These are phyloP conservation scores for Drosophila conformis DNA, from an alignment of 2,888 invertebrate species.

Conservation along the genomic window DNA sequence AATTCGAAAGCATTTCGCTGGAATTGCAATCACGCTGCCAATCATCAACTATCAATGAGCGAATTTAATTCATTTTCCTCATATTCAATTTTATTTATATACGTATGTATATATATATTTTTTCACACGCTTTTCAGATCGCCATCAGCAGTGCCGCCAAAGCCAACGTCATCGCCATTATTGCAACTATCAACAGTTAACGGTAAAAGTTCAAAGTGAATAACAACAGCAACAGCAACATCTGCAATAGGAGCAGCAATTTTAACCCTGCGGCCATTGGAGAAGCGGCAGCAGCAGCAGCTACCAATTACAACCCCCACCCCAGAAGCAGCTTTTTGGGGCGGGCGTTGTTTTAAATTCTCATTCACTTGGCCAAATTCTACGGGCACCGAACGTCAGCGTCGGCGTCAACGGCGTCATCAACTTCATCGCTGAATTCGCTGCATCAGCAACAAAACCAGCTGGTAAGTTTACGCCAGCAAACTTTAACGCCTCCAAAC, in stretches of 20 bases:
- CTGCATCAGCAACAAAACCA: constrained; percentile 48
- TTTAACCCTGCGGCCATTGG: constrained; percentile 23
- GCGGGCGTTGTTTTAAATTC: constrained; percentile 37
- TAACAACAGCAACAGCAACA: constrained; percentile 8
- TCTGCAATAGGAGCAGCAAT: constrained; percentile 19
- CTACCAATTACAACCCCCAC: not conserved
- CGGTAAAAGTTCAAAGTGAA: constrained; percentile 33
- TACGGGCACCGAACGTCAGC: constrained; percentile 20
- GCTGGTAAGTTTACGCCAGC: constrained; percentile 46
- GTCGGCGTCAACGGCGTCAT: constrained; percentile 17
- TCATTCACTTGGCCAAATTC: constrained; percentile 23
- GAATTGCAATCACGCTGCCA: constrained; percentile 39
- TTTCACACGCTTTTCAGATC: constrained; percentile 43
- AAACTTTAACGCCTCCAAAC: not conserved
- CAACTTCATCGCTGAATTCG: constrained; percentile 26
- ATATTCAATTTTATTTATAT: constrained; percentile 11
- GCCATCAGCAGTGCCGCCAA: constrained; percentile 39
- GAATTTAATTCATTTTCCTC: constrained; percentile 1
- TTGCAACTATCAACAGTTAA: constrained; percentile 23
- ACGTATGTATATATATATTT: not conserved
- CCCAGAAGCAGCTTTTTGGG: constrained; percentile 7
- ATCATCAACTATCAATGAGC: not conserved
- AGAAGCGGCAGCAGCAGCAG: not conserved
- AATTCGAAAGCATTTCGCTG: constrained; percentile 2
- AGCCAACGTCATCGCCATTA: constrained; percentile 28